Base-by-base conservation (phyloP, 2,797 vertebrate species). In the Gallinago stenura region DNA sequence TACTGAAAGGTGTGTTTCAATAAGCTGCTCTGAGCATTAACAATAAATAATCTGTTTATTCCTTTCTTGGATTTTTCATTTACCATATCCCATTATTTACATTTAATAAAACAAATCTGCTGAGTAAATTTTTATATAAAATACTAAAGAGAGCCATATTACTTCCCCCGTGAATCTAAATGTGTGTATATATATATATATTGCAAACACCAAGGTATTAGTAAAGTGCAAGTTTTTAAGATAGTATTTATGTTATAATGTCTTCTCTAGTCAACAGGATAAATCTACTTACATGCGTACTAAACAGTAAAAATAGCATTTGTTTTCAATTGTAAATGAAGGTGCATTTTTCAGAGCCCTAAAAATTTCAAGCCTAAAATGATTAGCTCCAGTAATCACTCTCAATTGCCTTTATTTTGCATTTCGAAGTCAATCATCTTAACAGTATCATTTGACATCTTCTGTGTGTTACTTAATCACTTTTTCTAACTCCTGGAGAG, bases 271-370 rank as follows among this genome's bases (percentile, higher is more conserved):
- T 83, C 51, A 95, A 77, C 48, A 95, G 88, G 78, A 65, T 89
- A 89, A 96, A 33, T 90, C 80, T 93, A 90, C 81, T 60, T 92
- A 75, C 61, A 50, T 93, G 95, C 96, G 93, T 96, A 92, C 84
- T 87, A 90, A 97, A 83, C 56, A 96, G 87, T 75, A 91, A 95
- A 96, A 97, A 94, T 37, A 96, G 15, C 90, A 89, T 95, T 97
- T 94, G 48, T 97, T 98, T 96, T 96, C 86, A 94, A 53, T 76
- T 95, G 80, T 93, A 97, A 97, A 96, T 95, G 85, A 97, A 97
- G 89, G 65, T 92, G 50, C 61, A 91, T 96, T 97, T 96, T 97
- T 97, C 94, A 96, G 93, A 97, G 56, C 58, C 33, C 33, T 35
- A 35, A 35, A 35, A 35, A 35, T 35, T 35, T 35, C 82, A 96